These are phyloP conservation scores for Haemorhous mexicanus DNA, from an alignment of 2,113 vertebrate genomes.

Conservation along the genomic window DNA sequence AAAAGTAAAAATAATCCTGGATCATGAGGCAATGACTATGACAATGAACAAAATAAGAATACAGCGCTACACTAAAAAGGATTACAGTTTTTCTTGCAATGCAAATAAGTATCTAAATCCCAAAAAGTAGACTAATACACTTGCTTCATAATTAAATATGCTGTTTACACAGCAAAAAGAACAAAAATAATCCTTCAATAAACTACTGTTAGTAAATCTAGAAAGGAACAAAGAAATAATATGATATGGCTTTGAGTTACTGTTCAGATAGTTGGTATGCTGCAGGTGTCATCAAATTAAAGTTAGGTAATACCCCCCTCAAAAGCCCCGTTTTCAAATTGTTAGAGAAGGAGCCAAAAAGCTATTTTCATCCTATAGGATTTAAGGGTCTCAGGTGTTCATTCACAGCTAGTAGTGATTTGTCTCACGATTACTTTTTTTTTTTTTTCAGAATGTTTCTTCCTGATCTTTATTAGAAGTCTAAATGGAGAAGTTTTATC, in stretches of 20 bases:
- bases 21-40: background rate
- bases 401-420: conserved; percentile 30
- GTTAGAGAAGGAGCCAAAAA: background rate
- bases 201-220: background rate
- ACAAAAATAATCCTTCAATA: background rate
- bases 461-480: conserved; percentile 32
- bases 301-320: background rate
- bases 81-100: background rate
- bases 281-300: conserved; percentile 12
- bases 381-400: conserved; percentile 41
- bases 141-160: background rate
- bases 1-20: background rate
- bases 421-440: conserved; percentile 48
- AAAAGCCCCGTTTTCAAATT: background rate
- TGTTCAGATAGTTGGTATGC: background rate
- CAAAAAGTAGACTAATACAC: background rate
- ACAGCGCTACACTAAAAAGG: background rate
- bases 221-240: background rate
- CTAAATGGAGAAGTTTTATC: conserved; percentile 45
- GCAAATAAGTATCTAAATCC: background rate
- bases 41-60: background rate
- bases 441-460: conserved; percentile 12
- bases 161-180: background rate
- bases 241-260: background rate
- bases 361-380: background rate